These are phyloP conservation scores for Magallana gigas DNA, from an alignment of 1,140 invertebrate genomes.

Conservation along the genomic window DNA sequence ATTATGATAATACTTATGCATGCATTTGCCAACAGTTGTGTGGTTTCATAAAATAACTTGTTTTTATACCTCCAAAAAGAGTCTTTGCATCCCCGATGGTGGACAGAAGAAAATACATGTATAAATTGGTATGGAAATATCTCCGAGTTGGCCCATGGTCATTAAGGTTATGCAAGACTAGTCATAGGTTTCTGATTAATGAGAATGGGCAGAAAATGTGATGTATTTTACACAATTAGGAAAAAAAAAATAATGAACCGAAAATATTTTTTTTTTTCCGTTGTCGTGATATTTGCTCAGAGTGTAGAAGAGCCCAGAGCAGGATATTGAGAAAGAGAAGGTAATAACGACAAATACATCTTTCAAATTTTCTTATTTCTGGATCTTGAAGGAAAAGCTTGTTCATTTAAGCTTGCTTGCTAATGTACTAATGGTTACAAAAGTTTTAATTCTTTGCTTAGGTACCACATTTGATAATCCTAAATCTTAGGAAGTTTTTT, in stretches of 20 bases:
- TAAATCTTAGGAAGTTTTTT: too few relatives aligned
- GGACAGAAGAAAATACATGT: neutral
- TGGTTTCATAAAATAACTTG: neutral
- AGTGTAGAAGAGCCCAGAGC: neutral
- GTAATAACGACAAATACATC: neutral
- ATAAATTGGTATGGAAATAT: neutral
- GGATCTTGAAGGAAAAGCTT: too few relatives aligned
- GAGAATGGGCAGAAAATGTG: neutral
- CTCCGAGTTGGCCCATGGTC: too few relatives aligned
- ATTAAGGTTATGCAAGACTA: too few relatives aligned
- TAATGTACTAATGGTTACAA: too few relatives aligned
- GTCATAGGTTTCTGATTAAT: too few relatives aligned
- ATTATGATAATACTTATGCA: too few relatives aligned
- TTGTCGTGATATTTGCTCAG: neutral
- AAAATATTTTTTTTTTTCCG: neutral
- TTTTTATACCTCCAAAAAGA: neutral
- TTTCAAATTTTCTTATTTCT: too few relatives aligned
- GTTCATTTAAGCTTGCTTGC: too few relatives aligned
- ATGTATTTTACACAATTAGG: neutral
- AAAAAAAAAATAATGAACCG: neutral
- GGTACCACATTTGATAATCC: too few relatives aligned
- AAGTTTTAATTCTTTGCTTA: too few relatives aligned
- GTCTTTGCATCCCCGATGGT: neutral
- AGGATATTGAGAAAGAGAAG: slow-evolving; percentile 3
- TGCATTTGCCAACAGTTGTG: neutral